phyloP scores from a whole-genome alignment of 2,888 invertebrate genomes.

The Eupeodes luniger region DNA sequence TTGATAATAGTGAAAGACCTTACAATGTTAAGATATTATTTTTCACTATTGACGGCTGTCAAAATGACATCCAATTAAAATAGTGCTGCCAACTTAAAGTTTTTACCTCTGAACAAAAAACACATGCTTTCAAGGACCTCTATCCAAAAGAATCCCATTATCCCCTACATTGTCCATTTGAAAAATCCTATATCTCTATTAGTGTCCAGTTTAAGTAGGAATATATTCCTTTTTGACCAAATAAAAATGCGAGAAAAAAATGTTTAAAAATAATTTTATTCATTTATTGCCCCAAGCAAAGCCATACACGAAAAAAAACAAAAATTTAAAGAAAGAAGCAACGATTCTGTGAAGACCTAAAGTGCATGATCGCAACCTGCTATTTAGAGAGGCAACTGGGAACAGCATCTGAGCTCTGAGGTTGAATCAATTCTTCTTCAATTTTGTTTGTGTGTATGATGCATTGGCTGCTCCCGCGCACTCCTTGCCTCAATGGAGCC shows the following conservation, averaged over 20 bases:
- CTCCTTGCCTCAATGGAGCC: conserved; percentile 70
- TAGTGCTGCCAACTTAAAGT: no score
- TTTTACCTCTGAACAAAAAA: no score
- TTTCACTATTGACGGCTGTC: no score
- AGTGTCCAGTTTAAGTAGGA: conserved; percentile 59
- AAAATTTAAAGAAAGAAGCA: neutral
- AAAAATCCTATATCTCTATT: conserved; percentile 69
- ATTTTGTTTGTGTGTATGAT: conserved; percentile 19
- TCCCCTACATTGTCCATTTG: neutral
- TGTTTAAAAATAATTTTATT: conserved; percentile 53
- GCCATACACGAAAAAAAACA: neutral
- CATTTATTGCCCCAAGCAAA: conserved; percentile 55
- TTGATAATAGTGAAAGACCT: no score
- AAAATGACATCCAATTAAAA: no score
- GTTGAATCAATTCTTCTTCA: conserved; percentile 37
- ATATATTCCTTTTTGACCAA: conserved; percentile 38
- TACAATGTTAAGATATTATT: no score
- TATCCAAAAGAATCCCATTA: neutral
- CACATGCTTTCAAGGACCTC: no score
- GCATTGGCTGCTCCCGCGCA: conserved; percentile 51
- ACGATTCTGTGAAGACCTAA: conserved; percentile 57
- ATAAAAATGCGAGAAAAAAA: conserved; percentile 48
- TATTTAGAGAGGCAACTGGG: conserved; percentile 6
- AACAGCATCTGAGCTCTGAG: conserved; percentile 56
- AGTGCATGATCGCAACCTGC: conserved; percentile 61